A percentile compares a stretch with the other conserved stretches of the same genome.
Evolutionary conservation across 2,113 vertebrate genomes (phyloP).

Genomic region (Genyomyrus donnyi): DNA sequence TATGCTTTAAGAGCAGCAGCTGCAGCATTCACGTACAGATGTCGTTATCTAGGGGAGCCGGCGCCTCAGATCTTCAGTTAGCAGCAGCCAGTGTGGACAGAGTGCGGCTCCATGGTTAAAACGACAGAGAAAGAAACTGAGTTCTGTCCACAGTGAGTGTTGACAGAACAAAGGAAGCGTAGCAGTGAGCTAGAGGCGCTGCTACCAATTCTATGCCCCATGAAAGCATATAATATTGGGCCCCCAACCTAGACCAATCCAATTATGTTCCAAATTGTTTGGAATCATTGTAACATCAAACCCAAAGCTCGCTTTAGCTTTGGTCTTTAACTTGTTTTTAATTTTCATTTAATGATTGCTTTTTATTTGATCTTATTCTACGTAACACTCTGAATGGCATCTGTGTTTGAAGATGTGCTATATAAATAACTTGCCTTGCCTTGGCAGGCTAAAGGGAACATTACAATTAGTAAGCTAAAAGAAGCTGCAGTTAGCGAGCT

Average conservation of each 20-base stretch:
- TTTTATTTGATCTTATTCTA: too few relatives aligned
- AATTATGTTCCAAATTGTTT: neutral
- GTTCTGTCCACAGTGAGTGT: neutral
- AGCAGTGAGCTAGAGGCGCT: too few relatives aligned
- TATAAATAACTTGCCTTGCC: too few relatives aligned
- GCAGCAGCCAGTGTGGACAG: neutral
- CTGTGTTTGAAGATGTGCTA: too few relatives aligned
- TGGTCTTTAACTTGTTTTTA: too few relatives aligned
- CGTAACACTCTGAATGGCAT: too few relatives aligned
- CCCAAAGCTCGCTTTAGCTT: too few relatives aligned
- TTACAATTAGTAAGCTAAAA: neutral
- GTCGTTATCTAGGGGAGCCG: too few relatives aligned
- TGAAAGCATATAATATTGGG: too few relatives aligned
- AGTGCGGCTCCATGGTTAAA: neutral
- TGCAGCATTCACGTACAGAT: neutral
- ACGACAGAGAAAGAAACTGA: neutral
- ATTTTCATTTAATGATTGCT: too few relatives aligned
- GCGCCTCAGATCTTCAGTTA: neutral
- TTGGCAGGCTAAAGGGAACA: neutral
- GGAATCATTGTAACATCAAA: neutral
- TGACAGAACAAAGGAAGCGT: neutral
- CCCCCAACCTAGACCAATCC: neutral
- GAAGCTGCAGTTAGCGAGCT: neutral
- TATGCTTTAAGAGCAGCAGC: neutral
- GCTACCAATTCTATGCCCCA: too few relatives aligned